Evolutionary conservation across 1,140 invertebrate genomes (phyloP), one percentile per base, ranked within the genome.

Genomic region (Triops cancriformis): DNA sequence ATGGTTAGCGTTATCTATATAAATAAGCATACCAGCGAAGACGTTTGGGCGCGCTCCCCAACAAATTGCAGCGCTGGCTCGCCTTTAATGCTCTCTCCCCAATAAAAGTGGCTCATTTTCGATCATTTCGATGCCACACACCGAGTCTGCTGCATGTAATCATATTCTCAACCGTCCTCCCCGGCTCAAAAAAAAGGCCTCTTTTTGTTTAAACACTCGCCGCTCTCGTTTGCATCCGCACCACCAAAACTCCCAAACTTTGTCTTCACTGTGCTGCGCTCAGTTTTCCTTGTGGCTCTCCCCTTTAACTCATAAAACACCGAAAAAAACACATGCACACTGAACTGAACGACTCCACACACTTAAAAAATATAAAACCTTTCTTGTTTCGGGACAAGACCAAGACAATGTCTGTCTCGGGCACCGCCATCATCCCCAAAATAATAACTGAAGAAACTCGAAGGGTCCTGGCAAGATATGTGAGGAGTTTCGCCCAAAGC

Each of bases 41-140:
- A 10, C 1, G 51, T 64, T 23, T 18, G 51, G n/a, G 51, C 14
- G 31, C 31, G 31, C 31, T 37, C 31, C 10, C 51, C 51, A 64
- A 64, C n/a, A 64, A 64, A 64, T 64, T 64, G 51, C 51, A 23
- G 51, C 14, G 51, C 18, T 64, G 18, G 51, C 51, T 64, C 51
- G 18, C 18, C 14, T 64, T 64, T 64, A 64, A 64, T 64, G 51
- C 51, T 64, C 51, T 64, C 51, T 64, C 51, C 51, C 51, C 51
- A 64, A 64, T 64, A 64, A 64, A 64, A 64, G 51, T 64, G 14
- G 51, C 51, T 64, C 51, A 64, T 64, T 64, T 64, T 64, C 51
- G 51, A 64, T 64, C 51, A 64, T 64, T 64, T 23, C 51, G 51
- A 64, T 64, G 51, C 51, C 51, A 64, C 51, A 64, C 51, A 64